These are phyloP conservation scores for Poecilia gillii DNA, from an alignment of 2,797 vertebrate genomes.

Conservation along the genomic window DNA sequence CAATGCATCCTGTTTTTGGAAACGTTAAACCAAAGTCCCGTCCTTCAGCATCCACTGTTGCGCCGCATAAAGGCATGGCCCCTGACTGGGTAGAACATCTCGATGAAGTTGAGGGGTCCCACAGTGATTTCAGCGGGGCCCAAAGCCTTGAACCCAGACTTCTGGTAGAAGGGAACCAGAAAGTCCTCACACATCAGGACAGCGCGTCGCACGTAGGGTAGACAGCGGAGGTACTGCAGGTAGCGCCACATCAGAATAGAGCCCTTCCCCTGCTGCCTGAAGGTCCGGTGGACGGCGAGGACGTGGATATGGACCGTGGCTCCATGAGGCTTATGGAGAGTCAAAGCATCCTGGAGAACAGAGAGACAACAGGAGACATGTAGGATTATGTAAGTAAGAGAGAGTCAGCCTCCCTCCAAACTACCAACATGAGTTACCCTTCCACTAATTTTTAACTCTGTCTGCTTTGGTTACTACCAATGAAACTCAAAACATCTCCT, in stretches of 20 bases:
- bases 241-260: constrained; percentile 93
- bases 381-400: background rate
- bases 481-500: background rate
- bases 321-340: constrained; percentile 87
- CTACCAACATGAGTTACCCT: background rate
- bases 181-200: constrained; percentile 90
- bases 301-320: constrained; percentile 89
- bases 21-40: background rate
- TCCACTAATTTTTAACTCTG: background rate
- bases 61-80: constrained; percentile 90
- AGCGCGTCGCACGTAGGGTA: constrained; percentile 84
- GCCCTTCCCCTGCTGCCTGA: constrained; percentile 93
- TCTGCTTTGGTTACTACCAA: background rate
- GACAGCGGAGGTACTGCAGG: constrained; percentile 88
- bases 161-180: constrained; percentile 92
- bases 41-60: constrained; percentile 89
- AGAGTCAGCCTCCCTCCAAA: background rate
- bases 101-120: constrained; percentile 88
- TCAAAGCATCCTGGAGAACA: constrained; percentile 84
- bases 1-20: background rate
- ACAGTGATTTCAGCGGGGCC: constrained; percentile 83
- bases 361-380: background rate
- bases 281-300: constrained; percentile 89
- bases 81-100: constrained; percentile 87
- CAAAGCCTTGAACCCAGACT: constrained; percentile 86